A percentile compares a stretch with the other conserved stretches of the same genome.
These are phyloP conservation scores for Drepana falcataria DNA, from an alignment of 2,888 invertebrate genomes.

Conservation along the genomic window DNA sequence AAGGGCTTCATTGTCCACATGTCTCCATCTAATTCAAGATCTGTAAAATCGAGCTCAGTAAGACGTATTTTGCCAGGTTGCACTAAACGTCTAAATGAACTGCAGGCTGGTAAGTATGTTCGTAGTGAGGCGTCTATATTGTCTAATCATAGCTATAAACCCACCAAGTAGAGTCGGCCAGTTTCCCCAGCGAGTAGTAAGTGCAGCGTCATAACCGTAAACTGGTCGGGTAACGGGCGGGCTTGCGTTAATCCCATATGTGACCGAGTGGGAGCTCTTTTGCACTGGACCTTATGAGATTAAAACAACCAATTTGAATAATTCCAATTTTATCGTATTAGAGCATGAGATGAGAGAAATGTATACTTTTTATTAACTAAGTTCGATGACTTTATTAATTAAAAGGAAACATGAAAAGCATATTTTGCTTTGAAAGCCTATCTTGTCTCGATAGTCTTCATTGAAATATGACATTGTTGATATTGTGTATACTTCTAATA, in stretches of 20 bases:
- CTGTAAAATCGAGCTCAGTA: neutral
- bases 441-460: no score
- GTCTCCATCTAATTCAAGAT: neutral
- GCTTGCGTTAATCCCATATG: conserved; percentile 47
- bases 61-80: neutral
- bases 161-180: conserved; percentile 31
- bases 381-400: no score
- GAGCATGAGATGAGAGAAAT: neutral
- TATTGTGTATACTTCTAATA: no score
- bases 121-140: conserved; percentile 28
- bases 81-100: conserved; percentile 13
- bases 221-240: conserved; percentile 40
- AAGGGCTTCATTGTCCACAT: neutral
- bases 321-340: conserved; percentile 16
- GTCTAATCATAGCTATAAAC: conserved; percentile 46
- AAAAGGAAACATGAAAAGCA: no score
- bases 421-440: no score
- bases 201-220: conserved; percentile 54
- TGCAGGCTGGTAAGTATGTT: conserved; percentile 7
- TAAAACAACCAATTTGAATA: conserved; percentile 32
- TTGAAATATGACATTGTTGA: no score
- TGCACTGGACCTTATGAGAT: conserved; percentile 30
- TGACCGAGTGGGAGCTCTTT: conserved; percentile 28
- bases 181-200: conserved; percentile 37
- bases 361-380: no score